phyloP scores from a whole-genome alignment of 2,797 vertebrate species.

The Neomorphus geoffroyi region DNA sequence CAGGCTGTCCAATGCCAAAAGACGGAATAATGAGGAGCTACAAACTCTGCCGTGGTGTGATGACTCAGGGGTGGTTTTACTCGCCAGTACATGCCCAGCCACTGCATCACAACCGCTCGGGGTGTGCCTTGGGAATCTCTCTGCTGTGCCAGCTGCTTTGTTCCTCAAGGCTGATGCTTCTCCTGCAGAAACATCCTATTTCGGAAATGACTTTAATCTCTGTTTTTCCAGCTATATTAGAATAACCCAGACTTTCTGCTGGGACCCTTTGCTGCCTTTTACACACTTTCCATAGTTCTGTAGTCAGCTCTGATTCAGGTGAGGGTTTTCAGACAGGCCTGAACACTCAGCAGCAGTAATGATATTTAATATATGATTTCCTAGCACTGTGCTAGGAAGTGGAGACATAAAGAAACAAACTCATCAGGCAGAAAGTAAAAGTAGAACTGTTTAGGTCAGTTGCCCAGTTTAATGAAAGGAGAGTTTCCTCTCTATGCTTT shows the following conservation, averaged over 20 bases:
- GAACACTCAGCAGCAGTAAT: neutral
- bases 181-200: neutral
- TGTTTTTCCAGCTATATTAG: neutral
- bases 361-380: neutral
- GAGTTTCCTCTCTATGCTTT: slow-evolving; percentile 2
- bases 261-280: neutral
- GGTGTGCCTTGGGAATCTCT: neutral
- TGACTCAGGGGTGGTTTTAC: slow-evolving; percentile 19
- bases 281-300: neutral
- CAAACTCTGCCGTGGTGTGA: neutral
- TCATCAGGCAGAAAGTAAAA: neutral
- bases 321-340: neutral
- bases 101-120: neutral
- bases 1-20: neutral
- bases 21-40: neutral
- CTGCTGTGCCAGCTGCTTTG: neutral
- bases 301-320: neutral
- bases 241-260: neutral
- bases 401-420: neutral
- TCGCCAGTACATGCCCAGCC: neutral
- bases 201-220: neutral
- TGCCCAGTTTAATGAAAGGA: neutral
- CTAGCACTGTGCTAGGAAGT: neutral
- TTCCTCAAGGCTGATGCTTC: neutral
- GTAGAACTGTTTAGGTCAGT: neutral